Evolutionary conservation across 2,797 vertebrate genomes (phyloP), one percentile per base, ranked within the genome.

Genomic region (Gambelia wislizenii): DNA sequence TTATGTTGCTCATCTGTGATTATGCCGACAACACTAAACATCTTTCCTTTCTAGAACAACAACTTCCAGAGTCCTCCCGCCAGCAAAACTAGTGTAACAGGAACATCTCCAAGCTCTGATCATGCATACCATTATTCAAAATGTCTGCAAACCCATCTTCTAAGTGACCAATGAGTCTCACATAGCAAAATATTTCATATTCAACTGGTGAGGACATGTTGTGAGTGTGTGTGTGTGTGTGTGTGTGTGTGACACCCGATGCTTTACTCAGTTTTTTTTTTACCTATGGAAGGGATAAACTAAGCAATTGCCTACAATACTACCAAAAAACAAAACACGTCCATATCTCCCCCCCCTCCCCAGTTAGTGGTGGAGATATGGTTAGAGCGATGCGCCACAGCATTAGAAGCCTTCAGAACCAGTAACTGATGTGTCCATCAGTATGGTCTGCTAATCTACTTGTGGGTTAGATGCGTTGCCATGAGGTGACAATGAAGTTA

Each of bases 381-480:
- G 91, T 90, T 91, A 95, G 91, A 95, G 92, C 59, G 0, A 86
- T 0, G 83, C 89, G 92, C 90, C 92, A 82, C 18, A 82, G 92
- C 85, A 12, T 7, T 67, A 91, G 94, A 93, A 94, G 93, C 92
- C 90, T 91, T 12, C 79, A 22, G 95, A 96, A 92, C 81, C 93
- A 91, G 44, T 61, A 52, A 9, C 93, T 89, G 93, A 93, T 0
- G 1, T 0, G 12, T 1, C 0, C 5, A 54, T 90, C 94, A 95
- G 93, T 1, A 61, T 0, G 87, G 83, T 95, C 88, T 59, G 0
- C 95, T 92, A 83, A 1, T 0, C 90, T 93, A 69, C 5, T 42
- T 0, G 16, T 10, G 87, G 92, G 93, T 95, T 96, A 95, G 95
- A 82, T 93, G 94, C 92, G 3, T 70, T 0, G 89, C 91, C 94